Evolutionary conservation across 2,888 invertebrate species (phyloP).

Genomic region (Aphodius sticticus): DNA sequence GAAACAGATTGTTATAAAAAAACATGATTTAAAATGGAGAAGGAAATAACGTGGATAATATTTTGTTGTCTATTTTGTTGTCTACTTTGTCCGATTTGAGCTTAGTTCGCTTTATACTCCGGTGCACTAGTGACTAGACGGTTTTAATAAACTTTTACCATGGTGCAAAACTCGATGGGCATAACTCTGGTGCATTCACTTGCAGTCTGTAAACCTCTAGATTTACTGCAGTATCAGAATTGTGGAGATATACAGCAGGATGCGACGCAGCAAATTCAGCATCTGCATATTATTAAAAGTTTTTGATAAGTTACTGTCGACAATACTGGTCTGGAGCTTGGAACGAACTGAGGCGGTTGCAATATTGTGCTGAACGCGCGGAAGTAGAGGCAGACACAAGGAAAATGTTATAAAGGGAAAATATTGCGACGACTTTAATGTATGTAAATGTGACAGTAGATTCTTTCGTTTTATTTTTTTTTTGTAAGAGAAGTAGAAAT

Average conservation of each 20-base stretch:
- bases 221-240: neutral
- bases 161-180: too few relatives aligned
- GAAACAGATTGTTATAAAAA: too few relatives aligned
- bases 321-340: neutral
- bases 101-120: neutral
- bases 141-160: neutral
- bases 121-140: neutral
- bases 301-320: neutral
- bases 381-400: neutral
- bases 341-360: neutral
- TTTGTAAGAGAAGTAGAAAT: neutral
- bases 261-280: neutral
- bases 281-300: slow-evolving; percentile 4
- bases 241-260: neutral
- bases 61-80: neutral
- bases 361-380: neutral
- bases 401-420: neutral
- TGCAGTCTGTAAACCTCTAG: neutral
- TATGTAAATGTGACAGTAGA: neutral
- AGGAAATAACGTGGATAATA: too few relatives aligned
- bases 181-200: neutral
- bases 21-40: too few relatives aligned
- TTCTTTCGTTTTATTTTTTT: neutral
- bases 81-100: neutral
- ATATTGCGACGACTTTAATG: neutral